phyloP scores from a whole-genome alignment of 2,797 vertebrate species.

The Syngnathus acus region DNA sequence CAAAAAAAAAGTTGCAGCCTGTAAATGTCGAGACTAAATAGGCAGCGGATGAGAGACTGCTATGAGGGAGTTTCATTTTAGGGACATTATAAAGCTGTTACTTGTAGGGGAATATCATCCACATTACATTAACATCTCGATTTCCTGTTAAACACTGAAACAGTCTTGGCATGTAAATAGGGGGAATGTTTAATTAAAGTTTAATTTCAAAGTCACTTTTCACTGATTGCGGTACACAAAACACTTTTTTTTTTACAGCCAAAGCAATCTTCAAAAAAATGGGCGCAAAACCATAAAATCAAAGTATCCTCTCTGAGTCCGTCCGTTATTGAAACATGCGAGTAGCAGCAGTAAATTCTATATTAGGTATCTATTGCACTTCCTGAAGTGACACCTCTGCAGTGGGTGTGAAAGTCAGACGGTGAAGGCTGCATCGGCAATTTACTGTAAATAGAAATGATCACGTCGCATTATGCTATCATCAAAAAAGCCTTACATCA shows the following conservation, averaged over 20 bases:
- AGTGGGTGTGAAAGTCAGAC: background rate
- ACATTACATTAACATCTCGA: background rate
- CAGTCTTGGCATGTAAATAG: background rate
- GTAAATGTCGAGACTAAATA: background rate
- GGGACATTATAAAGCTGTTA: background rate
- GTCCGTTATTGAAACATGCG: background rate
- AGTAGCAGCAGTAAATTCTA: too few relatives aligned
- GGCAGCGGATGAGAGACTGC: background rate
- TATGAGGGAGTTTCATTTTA: background rate
- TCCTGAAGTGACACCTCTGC: background rate
- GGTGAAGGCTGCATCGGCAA: background rate
- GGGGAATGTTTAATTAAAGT: background rate
- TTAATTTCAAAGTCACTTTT: background rate
- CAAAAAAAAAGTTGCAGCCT: constrained; percentile 3
- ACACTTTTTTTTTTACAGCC: background rate
- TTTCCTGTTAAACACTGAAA: background rate
- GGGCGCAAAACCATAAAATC: background rate
- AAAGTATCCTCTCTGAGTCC: background rate
- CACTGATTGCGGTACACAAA: background rate
- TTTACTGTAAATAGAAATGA: background rate
- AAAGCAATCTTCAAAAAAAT: background rate
- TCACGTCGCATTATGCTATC: background rate
- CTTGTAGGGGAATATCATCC: background rate
- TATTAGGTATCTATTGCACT: background rate
- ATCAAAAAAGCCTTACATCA: background rate